Evolutionary conservation across 2,113 vertebrate genomes (phyloP).

Genomic region (Jaculus jaculus): DNA sequence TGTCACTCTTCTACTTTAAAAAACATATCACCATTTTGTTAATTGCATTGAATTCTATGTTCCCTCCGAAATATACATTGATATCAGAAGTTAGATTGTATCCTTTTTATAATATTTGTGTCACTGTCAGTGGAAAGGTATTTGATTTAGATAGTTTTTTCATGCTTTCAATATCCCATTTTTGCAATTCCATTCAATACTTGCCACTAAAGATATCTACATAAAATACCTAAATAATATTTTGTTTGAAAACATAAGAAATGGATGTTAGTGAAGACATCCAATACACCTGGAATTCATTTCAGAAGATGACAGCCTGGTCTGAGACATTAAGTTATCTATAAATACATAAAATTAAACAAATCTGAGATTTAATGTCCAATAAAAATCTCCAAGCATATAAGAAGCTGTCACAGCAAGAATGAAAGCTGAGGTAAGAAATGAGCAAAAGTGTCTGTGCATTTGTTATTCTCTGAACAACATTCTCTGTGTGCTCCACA

Average conservation of each 20-base stretch:
- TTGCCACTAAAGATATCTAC: neutral
- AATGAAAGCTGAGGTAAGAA: neutral
- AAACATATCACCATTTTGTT: neutral
- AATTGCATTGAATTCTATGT: too few relatives aligned
- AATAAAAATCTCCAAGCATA: neutral
- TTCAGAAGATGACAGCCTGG: neutral
- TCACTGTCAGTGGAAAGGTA: neutral
- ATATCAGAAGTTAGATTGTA: neutral
- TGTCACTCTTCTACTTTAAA: neutral
- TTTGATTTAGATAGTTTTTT: neutral
- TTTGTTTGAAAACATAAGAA: neutral
- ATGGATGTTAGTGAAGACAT: neutral
- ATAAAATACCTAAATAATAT: neutral
- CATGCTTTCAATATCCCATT: neutral
- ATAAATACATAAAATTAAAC: neutral
- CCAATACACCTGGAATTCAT: neutral
- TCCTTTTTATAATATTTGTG: neutral
- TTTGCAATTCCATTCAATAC: neutral
- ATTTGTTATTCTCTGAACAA: neutral
- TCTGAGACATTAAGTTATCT: neutral
- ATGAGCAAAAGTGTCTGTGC: neutral
- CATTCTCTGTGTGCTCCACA: neutral
- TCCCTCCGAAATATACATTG: too few relatives aligned
- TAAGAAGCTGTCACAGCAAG: neutral
- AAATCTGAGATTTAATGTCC: neutral